Evolutionary conservation across 2,113 vertebrate genomes (phyloP).

Genomic region (Corvus hawaiiensis): DNA sequence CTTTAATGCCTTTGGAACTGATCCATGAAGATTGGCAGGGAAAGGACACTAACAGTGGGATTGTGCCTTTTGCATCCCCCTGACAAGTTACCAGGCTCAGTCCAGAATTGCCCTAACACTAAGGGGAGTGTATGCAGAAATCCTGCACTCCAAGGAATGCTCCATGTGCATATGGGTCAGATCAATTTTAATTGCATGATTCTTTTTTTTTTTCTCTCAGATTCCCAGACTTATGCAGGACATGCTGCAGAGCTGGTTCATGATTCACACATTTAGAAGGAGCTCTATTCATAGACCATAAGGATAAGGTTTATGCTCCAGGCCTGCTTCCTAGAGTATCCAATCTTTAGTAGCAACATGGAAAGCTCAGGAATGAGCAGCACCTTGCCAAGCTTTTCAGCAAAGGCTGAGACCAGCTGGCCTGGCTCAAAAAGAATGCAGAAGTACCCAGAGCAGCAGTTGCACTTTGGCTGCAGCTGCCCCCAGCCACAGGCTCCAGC

Average conservation of each 20-base stretch:
- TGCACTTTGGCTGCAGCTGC: background rate
- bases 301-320: background rate
- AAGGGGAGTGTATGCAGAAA: background rate
- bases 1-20: background rate
- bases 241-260: background rate
- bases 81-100: background rate
- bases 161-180: background rate
- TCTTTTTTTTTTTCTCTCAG: background rate
- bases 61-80: background rate
- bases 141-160: background rate
- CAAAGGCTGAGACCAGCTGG: background rate
- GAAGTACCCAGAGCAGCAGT: background rate
- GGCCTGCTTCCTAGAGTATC: background rate
- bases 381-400: background rate
- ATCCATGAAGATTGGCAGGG: background rate
- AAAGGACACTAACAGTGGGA: background rate
- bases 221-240: background rate
- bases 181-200: background rate
- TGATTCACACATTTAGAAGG: background rate
- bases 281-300: background rate
- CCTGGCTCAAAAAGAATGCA: background rate
- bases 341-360: background rate
- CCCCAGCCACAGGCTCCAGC: background rate
- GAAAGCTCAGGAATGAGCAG: background rate
- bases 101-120: background rate